phyloP scores from a whole-genome alignment of 2,113 vertebrate species.

The Thryonomys swinderianus region DNA sequence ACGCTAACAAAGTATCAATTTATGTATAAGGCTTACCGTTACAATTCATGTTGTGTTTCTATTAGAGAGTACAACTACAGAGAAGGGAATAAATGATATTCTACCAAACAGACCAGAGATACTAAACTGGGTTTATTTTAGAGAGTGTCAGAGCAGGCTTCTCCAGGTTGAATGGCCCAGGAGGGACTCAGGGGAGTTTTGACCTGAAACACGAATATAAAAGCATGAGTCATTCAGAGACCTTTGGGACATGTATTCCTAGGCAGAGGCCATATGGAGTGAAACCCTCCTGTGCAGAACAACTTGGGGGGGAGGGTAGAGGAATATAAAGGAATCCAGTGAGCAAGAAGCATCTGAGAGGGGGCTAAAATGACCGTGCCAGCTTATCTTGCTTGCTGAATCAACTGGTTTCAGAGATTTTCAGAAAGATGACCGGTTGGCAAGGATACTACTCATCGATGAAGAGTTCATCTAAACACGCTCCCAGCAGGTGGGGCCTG shows the following conservation, averaged over 20 bases:
- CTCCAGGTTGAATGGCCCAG: not conserved
- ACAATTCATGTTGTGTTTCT: not conserved
- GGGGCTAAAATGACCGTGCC: not conserved
- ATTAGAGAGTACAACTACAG: not conserved
- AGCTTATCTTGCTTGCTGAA: no score
- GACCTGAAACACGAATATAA: not conserved
- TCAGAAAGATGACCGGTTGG: not conserved
- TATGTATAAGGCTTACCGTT: not conserved
- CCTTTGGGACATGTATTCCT: not conserved
- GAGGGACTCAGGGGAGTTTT: not conserved
- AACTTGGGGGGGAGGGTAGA: not conserved
- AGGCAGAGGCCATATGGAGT: not conserved
- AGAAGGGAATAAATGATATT: constrained; percentile 26
- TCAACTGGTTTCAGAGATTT: not conserved
- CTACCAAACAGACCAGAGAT: not conserved
- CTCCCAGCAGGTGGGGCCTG: not conserved
- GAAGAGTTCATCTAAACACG: not conserved
- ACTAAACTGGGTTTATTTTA: not conserved
- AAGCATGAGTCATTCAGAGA: not conserved
- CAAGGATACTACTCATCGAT: not conserved
- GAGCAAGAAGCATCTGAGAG: not conserved
- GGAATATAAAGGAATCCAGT: not conserved
- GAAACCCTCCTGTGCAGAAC: not conserved
- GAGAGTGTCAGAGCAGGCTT: not conserved
- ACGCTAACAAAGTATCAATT: constrained; percentile 26